Percentiles rank a stretch among this genome's conserved stretches.
phyloP scores from a whole-genome alignment of 64 coral and sea anemone genomes.

The Stichodactyla mertensii region DNA sequence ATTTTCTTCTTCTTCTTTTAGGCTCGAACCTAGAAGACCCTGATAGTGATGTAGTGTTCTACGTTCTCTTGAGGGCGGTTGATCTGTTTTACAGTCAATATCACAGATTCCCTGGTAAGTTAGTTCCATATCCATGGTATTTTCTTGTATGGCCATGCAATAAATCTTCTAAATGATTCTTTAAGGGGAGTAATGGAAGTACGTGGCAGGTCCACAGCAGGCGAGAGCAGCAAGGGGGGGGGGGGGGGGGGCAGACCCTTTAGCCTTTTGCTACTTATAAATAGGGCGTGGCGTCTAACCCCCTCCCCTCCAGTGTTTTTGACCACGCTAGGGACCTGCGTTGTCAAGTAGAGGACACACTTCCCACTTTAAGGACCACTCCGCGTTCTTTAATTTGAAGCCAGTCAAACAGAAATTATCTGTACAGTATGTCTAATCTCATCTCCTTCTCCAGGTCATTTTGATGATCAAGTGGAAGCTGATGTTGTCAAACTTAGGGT shows the following conservation, averaged over 20 bases:
- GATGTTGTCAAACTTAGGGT: slow-evolving; percentile 96
- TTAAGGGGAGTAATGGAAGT: too few species aligned
- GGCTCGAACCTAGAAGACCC: slow-evolving; percentile 77
- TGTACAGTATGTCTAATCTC: not conserved
- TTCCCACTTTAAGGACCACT: too few species aligned
- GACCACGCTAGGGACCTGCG: too few species aligned
- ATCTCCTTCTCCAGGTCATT: slow-evolving; percentile 46
- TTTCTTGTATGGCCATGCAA: not conserved
- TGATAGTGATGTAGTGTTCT: slow-evolving; percentile 86
- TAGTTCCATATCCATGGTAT: not conserved
- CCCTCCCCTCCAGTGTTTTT: too few species aligned
- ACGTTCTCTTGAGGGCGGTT: slow-evolving; percentile 86
- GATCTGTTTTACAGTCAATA: slow-evolving; percentile 83
- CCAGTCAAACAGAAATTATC: not conserved
- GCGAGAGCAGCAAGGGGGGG: too few species aligned
- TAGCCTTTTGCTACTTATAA: too few species aligned
- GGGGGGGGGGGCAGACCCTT: too few species aligned
- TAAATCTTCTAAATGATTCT: too few species aligned
- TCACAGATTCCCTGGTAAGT: slow-evolving; percentile 78
- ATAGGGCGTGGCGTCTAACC: too few species aligned
- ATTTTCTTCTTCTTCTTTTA: not conserved
- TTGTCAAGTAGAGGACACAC: too few species aligned
- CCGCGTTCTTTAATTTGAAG: not conserved
- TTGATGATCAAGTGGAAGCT: slow-evolving; percentile 89
- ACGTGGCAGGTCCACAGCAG: too few species aligned